A percentile compares a stretch with the other conserved stretches of the same genome.
Conservation (phyloP, 2,797 vertebrate species). For the Calcarius lapponicus region DNA sequence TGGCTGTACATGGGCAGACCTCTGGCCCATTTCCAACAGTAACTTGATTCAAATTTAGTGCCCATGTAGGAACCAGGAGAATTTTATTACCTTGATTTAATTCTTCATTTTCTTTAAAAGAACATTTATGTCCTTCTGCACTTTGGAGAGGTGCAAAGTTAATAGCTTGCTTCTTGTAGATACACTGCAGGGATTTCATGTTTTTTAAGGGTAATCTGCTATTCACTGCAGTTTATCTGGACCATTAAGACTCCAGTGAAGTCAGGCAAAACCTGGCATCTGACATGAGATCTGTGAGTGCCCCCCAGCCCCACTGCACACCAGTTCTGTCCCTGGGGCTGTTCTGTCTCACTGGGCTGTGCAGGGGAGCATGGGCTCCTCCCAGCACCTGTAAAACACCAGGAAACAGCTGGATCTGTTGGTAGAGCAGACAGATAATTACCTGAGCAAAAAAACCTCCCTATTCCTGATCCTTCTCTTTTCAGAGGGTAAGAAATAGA, state of each 20-base stretch:
- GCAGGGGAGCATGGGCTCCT: background rate
- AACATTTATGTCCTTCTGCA: background rate
- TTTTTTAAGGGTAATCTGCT: conserved; percentile 2
- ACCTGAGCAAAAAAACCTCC: background rate
- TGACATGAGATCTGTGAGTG: background rate
- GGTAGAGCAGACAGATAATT: background rate
- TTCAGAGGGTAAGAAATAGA: background rate
- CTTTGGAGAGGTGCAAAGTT: conserved; percentile 9
- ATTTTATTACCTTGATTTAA: conserved; percentile 20
- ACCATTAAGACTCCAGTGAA: background rate
- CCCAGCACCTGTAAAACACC: background rate
- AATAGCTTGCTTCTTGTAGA: background rate
- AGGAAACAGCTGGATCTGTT: background rate
- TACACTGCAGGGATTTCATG: background rate
- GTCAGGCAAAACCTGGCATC: background rate
- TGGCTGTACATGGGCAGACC: background rate
- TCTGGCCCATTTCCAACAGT: background rate
- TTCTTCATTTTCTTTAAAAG: conserved; percentile 25
- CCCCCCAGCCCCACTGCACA: background rate
- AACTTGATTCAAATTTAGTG: conserved; percentile 12
- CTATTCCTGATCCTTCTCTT: background rate
- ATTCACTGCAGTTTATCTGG: background rate
- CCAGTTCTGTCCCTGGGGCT: background rate
- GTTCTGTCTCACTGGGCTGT: background rate
- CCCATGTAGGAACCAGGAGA: background rate